Percentiles rank a stretch among this genome's conserved stretches.
Evolutionary conservation across 2,797 vertebrate genomes (phyloP).

Genomic region (Lagocephalus sceleratus): DNA sequence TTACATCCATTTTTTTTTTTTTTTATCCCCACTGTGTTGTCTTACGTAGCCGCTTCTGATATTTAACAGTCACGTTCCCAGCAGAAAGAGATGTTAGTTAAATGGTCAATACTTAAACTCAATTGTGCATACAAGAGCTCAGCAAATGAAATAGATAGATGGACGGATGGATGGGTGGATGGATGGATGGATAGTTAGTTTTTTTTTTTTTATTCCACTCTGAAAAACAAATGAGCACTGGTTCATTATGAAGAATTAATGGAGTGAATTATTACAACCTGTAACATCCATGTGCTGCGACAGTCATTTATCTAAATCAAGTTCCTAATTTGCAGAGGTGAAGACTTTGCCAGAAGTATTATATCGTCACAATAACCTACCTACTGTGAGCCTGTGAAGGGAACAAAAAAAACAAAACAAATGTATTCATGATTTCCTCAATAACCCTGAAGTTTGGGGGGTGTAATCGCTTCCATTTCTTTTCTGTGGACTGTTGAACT

Average conservation of each 20-base stretch:
- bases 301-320: slow-evolving; percentile 66
- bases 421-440: too few relatives aligned
- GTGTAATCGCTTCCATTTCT: too few relatives aligned
- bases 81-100: slow-evolving; percentile 7
- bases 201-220: slow-evolving; percentile 29
- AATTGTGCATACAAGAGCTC: slow-evolving; percentile 11
- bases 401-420: too few relatives aligned
- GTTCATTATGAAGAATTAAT: slow-evolving; percentile 65
- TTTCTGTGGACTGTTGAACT: too few relatives aligned
- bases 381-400: too few relatives aligned
- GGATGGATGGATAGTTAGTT: too few relatives aligned
- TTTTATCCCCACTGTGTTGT: too few relatives aligned
- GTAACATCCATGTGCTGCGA: slow-evolving; percentile 53
- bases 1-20: not conserved
- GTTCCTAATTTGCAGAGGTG: slow-evolving; percentile 62
- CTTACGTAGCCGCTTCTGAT: not conserved
- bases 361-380: too few relatives aligned
- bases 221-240: slow-evolving; percentile 52
- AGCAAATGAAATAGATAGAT: too few relatives aligned
- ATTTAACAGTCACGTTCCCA: not conserved
- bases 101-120: slow-evolving; percentile 15
- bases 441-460: too few relatives aligned
- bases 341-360: slow-evolving; percentile 20
- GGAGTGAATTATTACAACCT: slow-evolving; percentile 68
- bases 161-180: too few relatives aligned